Conservation (phyloP, 1,140 invertebrate species). For the Listronotus bonariensis region DNA sequence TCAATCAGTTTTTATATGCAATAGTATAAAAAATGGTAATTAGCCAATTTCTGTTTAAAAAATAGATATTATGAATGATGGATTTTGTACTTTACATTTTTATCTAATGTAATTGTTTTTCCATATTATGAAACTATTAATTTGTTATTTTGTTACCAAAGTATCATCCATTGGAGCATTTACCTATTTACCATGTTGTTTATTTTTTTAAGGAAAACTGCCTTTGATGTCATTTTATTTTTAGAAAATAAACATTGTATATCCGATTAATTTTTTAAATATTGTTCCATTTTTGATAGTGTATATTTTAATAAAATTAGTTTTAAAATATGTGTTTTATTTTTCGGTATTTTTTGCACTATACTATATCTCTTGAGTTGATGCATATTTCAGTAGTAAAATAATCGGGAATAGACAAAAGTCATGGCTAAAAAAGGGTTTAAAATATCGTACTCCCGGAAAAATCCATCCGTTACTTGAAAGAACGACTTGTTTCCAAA, state of each 20-base stretch:
- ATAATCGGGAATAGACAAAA: too few relatives aligned
- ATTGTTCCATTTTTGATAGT: slow-evolving; percentile 43
- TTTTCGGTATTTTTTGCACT: background rate
- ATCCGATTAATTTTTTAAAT: slow-evolving; percentile 32
- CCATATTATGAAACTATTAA: background rate
- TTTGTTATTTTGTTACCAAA: background rate
- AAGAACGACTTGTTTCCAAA: too few relatives aligned
- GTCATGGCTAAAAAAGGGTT: too few relatives aligned
- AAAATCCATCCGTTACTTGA: too few relatives aligned
- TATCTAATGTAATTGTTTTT: background rate
- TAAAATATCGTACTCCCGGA: too few relatives aligned
- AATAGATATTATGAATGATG: background rate
- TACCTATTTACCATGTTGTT: background rate
- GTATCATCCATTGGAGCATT: slow-evolving; percentile 2
- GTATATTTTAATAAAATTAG: slow-evolving; percentile 45
- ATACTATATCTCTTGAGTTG: too few relatives aligned
- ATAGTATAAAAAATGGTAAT: slow-evolving; percentile 10
- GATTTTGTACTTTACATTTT: slow-evolving; percentile 1
- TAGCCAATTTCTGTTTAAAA: background rate
- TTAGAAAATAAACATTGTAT: slow-evolving; percentile 5
- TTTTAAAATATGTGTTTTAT: slow-evolving; percentile 14
- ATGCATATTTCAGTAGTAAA: too few relatives aligned
- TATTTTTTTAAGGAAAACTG: background rate
- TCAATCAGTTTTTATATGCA: slow-evolving; percentile 9
- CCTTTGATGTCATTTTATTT: slow-evolving; percentile 12